Evolutionary conservation across 2,888 invertebrate species (phyloP).

Genomic region (Papilio elwesi): DNA sequence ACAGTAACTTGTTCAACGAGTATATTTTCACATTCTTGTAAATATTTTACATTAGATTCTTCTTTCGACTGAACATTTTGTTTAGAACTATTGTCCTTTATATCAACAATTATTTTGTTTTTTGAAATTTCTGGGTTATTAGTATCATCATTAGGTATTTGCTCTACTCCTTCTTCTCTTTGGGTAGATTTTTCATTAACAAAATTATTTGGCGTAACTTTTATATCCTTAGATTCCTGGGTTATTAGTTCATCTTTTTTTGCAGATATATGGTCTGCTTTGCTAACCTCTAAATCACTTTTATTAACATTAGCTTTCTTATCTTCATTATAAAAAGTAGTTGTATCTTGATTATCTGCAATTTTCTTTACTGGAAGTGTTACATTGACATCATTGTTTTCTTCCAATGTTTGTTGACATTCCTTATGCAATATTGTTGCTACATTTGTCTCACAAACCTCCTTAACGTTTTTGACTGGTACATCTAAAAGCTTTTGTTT

Average conservation of each 20-base stretch:
- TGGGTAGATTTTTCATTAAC: neutral
- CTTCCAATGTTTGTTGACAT: constrained; percentile 3
- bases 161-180: constrained; percentile 9
- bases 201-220: neutral
- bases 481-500: constrained; percentile 60
- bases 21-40: constrained; percentile 1
- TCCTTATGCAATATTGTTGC: constrained; percentile 15
- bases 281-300: neutral
- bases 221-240: neutral
- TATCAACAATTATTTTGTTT: neutral
- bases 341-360: constrained; percentile 3
- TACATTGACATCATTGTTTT: constrained; percentile 18
- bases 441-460: constrained; percentile 41
- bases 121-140: neutral
- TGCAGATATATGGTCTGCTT: neutral
- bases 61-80: neutral
- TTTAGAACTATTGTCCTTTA: neutral
- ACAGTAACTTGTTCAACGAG: neutral
- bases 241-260: neutral
- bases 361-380: neutral
- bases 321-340: constrained; percentile 10
- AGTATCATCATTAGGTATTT: neutral
- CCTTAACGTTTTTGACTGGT: constrained; percentile 45
- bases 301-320: neutral
- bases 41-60: neutral